These are phyloP conservation scores for Eucera pruinosa DNA, from an alignment of 2,888 invertebrate genomes.

Conservation along the genomic window DNA sequence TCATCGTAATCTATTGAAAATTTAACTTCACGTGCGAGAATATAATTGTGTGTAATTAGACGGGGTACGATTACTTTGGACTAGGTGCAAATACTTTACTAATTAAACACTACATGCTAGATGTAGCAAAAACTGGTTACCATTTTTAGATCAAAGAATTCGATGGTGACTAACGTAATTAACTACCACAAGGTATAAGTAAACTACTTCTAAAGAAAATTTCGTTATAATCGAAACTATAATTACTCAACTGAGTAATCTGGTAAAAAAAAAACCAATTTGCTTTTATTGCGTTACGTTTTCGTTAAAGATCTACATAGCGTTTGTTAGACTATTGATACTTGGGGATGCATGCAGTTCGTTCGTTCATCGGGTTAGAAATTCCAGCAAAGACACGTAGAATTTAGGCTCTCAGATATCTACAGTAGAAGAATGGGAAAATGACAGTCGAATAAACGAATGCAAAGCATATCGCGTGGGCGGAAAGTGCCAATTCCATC, in stretches of 20 bases:
- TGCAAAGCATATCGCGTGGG: conserved; percentile 63
- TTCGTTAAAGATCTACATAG: conserved; percentile 12
- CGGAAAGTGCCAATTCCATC: conserved; percentile 40
- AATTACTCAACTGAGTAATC: not conserved
- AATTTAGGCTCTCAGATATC: conserved; percentile 23
- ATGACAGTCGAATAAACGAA: conserved; percentile 36
- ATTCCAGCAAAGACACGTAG: conserved; percentile 3
- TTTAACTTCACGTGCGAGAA: conserved; percentile 49
- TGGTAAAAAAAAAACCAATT: too few species aligned
- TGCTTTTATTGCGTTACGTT: not conserved
- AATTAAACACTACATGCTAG: conserved; percentile 74
- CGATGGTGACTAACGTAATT: conserved; percentile 1
- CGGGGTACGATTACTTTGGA: conserved; percentile 17
- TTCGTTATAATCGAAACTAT: not conserved
- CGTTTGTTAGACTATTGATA: conserved; percentile 13
- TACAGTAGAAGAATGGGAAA: conserved; percentile 35
- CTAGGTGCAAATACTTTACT: conserved; percentile 46
- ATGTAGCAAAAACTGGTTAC: conserved; percentile 60
- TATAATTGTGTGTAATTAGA: conserved; percentile 32
- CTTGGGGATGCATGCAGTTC: conserved; percentile 44
- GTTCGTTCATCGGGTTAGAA: conserved; percentile 10
- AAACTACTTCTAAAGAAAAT: conserved; percentile 37
- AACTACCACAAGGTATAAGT: conserved; percentile 18
- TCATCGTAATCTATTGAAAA: not conserved
- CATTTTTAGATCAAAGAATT: conserved; percentile 10